phyloP scores from a whole-genome alignment of 2,797 vertebrate species.

The Aselliscus stoliczkanus region DNA sequence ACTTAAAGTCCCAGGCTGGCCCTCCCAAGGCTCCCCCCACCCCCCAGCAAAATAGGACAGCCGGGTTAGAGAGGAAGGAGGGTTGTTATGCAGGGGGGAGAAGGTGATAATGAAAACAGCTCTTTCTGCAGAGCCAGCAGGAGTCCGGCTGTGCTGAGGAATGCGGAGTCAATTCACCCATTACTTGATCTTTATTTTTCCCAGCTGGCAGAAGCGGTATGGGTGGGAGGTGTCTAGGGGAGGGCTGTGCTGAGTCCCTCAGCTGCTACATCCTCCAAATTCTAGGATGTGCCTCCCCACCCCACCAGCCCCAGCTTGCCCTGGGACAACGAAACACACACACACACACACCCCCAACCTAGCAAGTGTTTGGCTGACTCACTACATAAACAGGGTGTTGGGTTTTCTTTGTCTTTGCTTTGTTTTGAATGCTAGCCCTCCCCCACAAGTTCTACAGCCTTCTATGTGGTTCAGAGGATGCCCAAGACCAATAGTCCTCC shows the following conservation, averaged over 20 bases:
- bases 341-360: neutral
- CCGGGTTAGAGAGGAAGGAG: constrained; percentile 15
- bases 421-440: constrained; percentile 62
- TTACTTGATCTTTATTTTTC: constrained; percentile 70
- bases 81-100: neutral
- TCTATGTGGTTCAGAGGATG: neutral
- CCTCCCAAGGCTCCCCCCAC: neutral
- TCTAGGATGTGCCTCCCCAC: neutral
- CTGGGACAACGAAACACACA: constrained; percentile 38
- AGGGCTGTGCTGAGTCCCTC: neutral
- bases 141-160: constrained; percentile 65
- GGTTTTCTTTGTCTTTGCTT: constrained; percentile 74
- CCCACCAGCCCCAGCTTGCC: constrained; percentile 58
- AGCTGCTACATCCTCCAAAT: constrained; percentile 12
- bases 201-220: constrained; percentile 60
- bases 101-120: constrained; percentile 61
- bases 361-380: constrained; percentile 75
- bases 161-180: constrained; percentile 67
- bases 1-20: neutral
- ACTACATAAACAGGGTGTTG: constrained; percentile 71
- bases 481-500: neutral
- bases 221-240: constrained; percentile 5
- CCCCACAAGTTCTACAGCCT: neutral
- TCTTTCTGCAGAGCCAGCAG: constrained; percentile 55
- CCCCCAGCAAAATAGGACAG: neutral